Evolutionary conservation across 2,797 vertebrate genomes (phyloP).

Genomic region (Cheirogaleus major): DNA sequence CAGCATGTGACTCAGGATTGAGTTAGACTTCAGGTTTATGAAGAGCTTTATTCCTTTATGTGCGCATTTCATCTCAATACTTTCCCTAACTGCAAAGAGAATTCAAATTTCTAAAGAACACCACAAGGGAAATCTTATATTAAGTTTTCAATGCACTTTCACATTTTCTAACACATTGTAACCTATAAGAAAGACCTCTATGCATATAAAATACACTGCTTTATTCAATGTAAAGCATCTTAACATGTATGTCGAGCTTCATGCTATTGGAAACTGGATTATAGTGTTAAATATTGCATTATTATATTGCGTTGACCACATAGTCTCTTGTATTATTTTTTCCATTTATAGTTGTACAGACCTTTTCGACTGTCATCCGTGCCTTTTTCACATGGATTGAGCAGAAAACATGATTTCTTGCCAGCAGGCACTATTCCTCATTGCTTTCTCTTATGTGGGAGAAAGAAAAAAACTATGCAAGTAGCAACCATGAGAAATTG

Average conservation of each 20-base stretch:
- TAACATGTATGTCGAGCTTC: neutral
- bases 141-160: neutral
- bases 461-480: neutral
- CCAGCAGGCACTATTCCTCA: neutral
- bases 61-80: neutral
- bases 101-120: neutral
- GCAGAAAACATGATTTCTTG: conserved; percentile 13
- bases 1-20: neutral
- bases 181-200: neutral
- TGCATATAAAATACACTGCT: neutral
- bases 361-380: neutral
- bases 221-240: neutral
- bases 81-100: neutral
- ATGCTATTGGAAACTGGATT: neutral
- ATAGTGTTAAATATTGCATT: neutral
- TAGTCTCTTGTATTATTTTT: neutral
- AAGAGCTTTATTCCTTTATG: neutral
- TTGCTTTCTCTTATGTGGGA: neutral
- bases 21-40: neutral
- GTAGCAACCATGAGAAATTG: neutral
- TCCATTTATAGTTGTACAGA: neutral
- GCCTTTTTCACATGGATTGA: neutral
- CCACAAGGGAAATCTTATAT: neutral
- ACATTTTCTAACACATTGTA: neutral
- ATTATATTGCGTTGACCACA: neutral